Base-by-base conservation (phyloP, 1,140 invertebrate species). In the Magallana gigas region DNA sequence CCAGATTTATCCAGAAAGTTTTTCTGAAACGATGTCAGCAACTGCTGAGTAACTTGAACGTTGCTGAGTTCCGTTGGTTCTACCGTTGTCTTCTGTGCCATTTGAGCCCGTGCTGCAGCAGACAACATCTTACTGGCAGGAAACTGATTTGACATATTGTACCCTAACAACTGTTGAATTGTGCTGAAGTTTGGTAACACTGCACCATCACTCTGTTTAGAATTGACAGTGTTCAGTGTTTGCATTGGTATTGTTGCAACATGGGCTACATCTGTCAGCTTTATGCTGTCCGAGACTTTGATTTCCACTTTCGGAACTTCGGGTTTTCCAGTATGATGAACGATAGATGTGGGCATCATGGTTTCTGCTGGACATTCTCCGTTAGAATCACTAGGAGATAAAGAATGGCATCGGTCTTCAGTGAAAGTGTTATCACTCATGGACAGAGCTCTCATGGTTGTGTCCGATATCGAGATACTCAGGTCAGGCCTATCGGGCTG, bases 71-170 rank as follows among this genome's bases (percentile, higher is more conserved):
- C 57, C 29, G 85, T 8, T 71, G 64, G 12, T 83, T 83, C 60
- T 84, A 87, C 57, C 82, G 76, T 82, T 57, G 62, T 29, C 68
- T 92, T 90, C 83, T 91, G 91, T 76, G 88, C 87, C 56, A 92
- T 84, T 85, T 93, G 92, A 16, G 92, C 91, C 71, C 91, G 90
- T 12, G 93, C 93, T 29, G 93, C 93, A 6, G 93, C 92, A 6
- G 93, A 92, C 57, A 93, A 85, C 23, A 94, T 85, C 85, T 88
- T 92, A 84, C 93, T 94, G 23, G 93, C 93, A 36, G 93, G 93
- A 85, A 93, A 93, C 58, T 89, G 85, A 16, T 84, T 86, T 0
- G 88, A 80, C 11, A 60, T 85, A 11, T 83, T 60, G 85, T 81
- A 71, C 23, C 85, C 71, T 57, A 89, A 60, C 83, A 91, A 82